Evolutionary conservation across 2,888 invertebrate species (phyloP).

Genomic region (Gymnosoma rotundatum): DNA sequence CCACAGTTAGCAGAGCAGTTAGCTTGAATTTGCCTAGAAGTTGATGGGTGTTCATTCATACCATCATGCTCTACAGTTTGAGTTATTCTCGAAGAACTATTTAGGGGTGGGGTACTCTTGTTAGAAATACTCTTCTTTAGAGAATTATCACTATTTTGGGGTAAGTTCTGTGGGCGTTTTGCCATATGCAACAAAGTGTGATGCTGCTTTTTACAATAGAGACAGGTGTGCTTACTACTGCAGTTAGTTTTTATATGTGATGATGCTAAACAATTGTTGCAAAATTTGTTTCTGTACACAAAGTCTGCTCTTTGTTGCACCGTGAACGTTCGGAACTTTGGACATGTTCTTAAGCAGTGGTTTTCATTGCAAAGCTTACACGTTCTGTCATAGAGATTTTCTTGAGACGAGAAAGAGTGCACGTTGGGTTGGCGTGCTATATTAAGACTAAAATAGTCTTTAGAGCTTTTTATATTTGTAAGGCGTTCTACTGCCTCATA

Average conservation of each 20-base stretch:
- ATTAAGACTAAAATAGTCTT: no score
- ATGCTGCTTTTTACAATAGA: not conserved
- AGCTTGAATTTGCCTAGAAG: not conserved
- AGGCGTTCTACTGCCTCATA: not conserved
- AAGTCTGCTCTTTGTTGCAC: conserved; percentile 2
- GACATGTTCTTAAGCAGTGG: not conserved
- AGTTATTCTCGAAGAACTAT: no score
- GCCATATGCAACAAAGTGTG: not conserved
- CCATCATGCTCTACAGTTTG: no score
- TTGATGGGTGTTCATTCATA: no score
- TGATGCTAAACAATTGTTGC: not conserved
- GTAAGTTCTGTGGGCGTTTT: not conserved
- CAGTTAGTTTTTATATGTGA: not conserved
- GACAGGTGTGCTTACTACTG: conserved; percentile 3
- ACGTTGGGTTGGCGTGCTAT: no score
- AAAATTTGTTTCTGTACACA: not conserved
- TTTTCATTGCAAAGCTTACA: not conserved
- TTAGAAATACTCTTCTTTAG: not conserved
- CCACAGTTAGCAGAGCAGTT: not conserved
- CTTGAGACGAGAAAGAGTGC: no score
- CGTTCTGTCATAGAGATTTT: no score
- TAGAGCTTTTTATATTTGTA: no score
- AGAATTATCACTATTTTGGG: not conserved
- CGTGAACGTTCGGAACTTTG: not conserved
- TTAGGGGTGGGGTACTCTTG: no score